These are phyloP conservation scores for Pachyuromys duprasi DNA, from an alignment of 2,797 vertebrate species.

Conservation along the genomic window DNA sequence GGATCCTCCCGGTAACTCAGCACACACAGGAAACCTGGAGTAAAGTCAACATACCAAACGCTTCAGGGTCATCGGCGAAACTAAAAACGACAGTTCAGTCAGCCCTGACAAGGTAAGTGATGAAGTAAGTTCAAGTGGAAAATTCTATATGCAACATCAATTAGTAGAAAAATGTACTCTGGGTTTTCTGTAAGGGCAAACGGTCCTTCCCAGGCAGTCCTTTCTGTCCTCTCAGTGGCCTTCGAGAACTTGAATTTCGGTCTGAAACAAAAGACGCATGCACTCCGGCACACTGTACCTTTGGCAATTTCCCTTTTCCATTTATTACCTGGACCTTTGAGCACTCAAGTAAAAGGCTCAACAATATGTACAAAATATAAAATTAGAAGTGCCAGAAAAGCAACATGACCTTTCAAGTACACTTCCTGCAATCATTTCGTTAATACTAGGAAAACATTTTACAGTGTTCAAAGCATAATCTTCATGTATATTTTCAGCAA, in stretches of 20 bases:
- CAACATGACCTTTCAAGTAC: slow-evolving; percentile 64
- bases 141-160: not conserved
- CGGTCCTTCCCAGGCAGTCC: not conserved
- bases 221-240: not conserved
- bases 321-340: slow-evolving; percentile 40
- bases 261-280: slow-evolving; percentile 19
- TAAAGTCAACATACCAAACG: not conserved
- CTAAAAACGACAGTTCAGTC: not conserved
- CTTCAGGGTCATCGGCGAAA: not conserved
- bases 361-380: slow-evolving; percentile 47
- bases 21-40: not conserved
- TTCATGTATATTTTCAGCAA: slow-evolving; percentile 64
- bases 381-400: slow-evolving; percentile 66
- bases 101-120: not conserved
- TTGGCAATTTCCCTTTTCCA: not conserved
- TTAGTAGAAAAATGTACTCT: slow-evolving; percentile 35
- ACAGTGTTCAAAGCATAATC: slow-evolving; percentile 59
- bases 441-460: slow-evolving; percentile 65
- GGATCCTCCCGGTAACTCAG: not conserved
- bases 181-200: slow-evolving; percentile 13
- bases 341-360: slow-evolving; percentile 12
- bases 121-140: not conserved
- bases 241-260: slow-evolving; percentile 22
- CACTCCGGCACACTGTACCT: slow-evolving; percentile 50
- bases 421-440: slow-evolving; percentile 14